Evolutionary conservation across 2,113 vertebrate genomes (phyloP).

Genomic region (Phasianus colchicus): DNA sequence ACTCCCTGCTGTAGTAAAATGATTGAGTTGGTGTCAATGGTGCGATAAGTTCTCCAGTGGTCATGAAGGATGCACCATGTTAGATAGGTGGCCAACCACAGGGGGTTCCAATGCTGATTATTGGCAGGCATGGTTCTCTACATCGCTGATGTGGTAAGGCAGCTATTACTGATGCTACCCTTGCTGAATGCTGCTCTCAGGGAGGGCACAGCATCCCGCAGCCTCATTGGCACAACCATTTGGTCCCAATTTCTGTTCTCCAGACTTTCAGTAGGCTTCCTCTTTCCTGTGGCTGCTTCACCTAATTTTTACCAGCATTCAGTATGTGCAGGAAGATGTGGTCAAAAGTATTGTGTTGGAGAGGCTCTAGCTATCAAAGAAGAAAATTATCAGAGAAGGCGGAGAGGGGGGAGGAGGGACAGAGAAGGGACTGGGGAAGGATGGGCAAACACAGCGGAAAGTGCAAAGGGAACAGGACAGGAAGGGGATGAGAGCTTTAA

Average conservation of each 20-base stretch:
- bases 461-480: background rate
- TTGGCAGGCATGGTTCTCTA: background rate
- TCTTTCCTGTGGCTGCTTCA: background rate
- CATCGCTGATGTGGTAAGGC: background rate
- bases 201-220: background rate
- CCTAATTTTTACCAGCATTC: fast-evolving
- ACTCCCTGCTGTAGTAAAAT: background rate
- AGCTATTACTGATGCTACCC: background rate
- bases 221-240: background rate
- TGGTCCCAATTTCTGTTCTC: background rate
- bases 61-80: background rate
- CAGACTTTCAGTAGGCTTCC: background rate
- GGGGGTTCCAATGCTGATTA: background rate
- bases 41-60: background rate
- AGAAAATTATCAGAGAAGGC: background rate
- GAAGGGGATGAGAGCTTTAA: background rate
- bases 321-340: background rate
- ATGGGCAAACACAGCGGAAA: background rate
- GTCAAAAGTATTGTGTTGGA: background rate
- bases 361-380: background rate
- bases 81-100: background rate
- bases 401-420: background rate
- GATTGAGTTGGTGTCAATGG: background rate
- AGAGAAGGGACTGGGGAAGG: background rate
- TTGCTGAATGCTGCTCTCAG: background rate